Evolutionary conservation across 2,113 vertebrate species (phyloP).

Genomic region (Zeus faber): DNA sequence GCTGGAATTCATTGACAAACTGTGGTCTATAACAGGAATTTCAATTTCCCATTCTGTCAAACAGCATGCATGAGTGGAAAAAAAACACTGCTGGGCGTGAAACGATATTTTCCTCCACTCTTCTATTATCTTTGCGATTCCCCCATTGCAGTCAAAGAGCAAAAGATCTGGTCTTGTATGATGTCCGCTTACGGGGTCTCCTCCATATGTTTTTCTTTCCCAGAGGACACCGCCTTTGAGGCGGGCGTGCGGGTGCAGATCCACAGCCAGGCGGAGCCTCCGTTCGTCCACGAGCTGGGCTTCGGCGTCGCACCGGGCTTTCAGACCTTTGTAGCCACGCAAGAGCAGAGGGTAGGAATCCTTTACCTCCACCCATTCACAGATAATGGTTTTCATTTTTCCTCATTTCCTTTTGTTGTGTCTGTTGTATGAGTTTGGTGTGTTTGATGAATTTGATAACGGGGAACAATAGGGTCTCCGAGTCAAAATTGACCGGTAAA

Average conservation of each 20-base stretch:
- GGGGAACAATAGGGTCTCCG: too few species aligned
- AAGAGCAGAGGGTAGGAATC: conserved; percentile 92
- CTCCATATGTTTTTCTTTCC: conserved; percentile 9
- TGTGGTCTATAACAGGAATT: conserved; percentile 3
- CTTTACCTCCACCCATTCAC: too few species aligned
- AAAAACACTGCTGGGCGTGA: conserved; percentile 7
- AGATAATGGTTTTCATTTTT: too few species aligned
- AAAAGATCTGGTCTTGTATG: background rate
- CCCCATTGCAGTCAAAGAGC: conserved; percentile 16
- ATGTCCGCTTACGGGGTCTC: conserved; percentile 8
- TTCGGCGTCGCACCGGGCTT: conserved; percentile 97
- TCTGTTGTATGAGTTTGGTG: too few species aligned
- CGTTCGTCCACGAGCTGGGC: conserved; percentile 94
- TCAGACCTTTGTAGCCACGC: conserved; percentile 97
- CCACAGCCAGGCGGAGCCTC: conserved; percentile 96
- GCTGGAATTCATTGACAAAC: background rate
- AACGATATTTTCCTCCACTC: background rate
- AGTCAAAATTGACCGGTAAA: too few species aligned
- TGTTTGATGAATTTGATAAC: too few species aligned
- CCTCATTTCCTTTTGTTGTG: too few species aligned
- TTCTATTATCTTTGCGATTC: background rate
- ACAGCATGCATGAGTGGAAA: background rate
- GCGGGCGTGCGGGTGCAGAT: conserved; percentile 97
- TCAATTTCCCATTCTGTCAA: conserved; percentile 6
- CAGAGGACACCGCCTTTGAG: conserved; percentile 97